Evolutionary conservation across 1,140 invertebrate species (phyloP).

Genomic region (Scaptomyza pallida): DNA sequence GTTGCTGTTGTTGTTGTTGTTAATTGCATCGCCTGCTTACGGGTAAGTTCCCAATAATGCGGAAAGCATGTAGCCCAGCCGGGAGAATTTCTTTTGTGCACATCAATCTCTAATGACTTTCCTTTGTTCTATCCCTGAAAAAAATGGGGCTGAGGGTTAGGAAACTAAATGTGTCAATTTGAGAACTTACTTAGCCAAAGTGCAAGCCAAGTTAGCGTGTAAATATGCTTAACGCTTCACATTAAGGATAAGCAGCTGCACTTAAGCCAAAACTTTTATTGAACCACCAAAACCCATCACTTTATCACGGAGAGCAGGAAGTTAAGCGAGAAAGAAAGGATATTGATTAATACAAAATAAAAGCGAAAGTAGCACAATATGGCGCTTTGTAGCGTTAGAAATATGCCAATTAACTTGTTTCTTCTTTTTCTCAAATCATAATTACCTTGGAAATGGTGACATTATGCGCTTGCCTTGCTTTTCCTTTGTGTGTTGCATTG

Average conservation of each 20-base stretch:
- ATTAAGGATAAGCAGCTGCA: constrained; percentile 31
- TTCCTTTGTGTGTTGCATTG: neutral
- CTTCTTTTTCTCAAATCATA: too few relatives aligned
- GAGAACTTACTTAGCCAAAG: constrained; percentile 42
- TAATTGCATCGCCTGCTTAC: constrained; percentile 68
- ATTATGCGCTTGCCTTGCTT: neutral
- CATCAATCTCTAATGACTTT: constrained; percentile 74
- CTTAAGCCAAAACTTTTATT: constrained; percentile 43
- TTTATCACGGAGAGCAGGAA: neutral
- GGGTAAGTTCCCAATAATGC: constrained; percentile 77
- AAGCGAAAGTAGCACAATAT: constrained; percentile 24
- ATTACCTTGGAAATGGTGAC: constrained; percentile 9
- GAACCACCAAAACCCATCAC: constrained; percentile 17
- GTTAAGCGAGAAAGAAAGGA: neutral
- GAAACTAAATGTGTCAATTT: constrained; percentile 50
- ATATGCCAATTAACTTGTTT: neutral
- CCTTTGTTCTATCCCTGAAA: constrained; percentile 32
- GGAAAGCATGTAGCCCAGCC: constrained; percentile 49
- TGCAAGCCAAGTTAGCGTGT: constrained; percentile 43
- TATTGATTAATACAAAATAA: constrained; percentile 7
- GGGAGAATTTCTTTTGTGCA: constrained; percentile 56
- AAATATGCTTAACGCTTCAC: constrained; percentile 55
- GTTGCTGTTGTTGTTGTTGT: constrained; percentile 30
- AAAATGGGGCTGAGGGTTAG: neutral
- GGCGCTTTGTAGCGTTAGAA: constrained; percentile 2